Percentiles rank a stretch among this genome's conserved stretches.
These are phyloP conservation scores for Perca fluviatilis DNA, from an alignment of 2,113 vertebrate species.

Conservation along the genomic window DNA sequence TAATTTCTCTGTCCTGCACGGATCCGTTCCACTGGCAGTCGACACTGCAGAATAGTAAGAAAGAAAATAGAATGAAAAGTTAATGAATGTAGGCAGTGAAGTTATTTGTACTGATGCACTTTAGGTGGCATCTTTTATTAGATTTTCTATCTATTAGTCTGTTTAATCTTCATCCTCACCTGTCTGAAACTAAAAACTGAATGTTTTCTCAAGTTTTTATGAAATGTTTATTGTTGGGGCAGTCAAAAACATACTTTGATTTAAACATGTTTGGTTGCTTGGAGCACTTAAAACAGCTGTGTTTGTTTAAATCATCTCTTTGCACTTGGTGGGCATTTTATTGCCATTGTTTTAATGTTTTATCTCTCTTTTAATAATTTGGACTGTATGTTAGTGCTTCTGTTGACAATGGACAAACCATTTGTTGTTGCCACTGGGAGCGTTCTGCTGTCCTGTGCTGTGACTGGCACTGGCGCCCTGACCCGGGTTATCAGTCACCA, in stretches of 20 bases:
- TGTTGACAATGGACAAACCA: conserved; percentile 61
- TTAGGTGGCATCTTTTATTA: too few relatives aligned
- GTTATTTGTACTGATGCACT: background rate
- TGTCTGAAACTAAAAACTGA: background rate
- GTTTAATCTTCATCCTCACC: background rate
- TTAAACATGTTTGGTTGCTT: background rate
- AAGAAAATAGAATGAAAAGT: background rate
- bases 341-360: background rate
- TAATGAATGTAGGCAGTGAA: background rate
- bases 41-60: conserved; percentile 58
- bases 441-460: conserved; percentile 47
- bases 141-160: background rate
- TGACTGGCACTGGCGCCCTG: conserved; percentile 69
- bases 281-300: background rate
- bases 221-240: background rate
- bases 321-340: background rate
- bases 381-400: background rate
- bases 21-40: conserved; percentile 80
- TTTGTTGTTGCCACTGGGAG: conserved; percentile 68
- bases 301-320: background rate
- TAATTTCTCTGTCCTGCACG: conserved; percentile 79
- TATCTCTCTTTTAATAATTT: background rate
- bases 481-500: conserved; percentile 90
- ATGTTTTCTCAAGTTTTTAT: background rate
- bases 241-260: background rate